These are phyloP conservation scores for Apantesis nais DNA, from an alignment of 2,888 invertebrate genomes.

Conservation along the genomic window DNA sequence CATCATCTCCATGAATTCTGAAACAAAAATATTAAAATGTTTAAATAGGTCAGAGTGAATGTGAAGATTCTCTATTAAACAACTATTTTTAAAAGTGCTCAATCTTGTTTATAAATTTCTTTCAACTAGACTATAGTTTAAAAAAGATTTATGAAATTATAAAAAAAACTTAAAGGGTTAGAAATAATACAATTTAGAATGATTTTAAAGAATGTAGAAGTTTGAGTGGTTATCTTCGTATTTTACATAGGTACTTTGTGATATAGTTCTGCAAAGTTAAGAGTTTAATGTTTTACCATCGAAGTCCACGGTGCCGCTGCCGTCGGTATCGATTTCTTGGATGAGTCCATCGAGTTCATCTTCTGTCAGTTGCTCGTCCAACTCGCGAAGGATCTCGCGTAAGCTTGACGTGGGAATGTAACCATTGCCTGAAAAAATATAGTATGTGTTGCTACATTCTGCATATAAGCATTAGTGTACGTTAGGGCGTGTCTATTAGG, in stretches of 20 bases:
- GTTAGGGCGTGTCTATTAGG: no score
- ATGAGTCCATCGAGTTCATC: conserved; percentile 98
- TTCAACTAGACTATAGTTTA: not conserved
- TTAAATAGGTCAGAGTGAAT: conserved; percentile 4
- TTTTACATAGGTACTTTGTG: not conserved
- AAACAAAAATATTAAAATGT: conserved; percentile 71
- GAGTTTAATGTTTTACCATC: conserved; percentile 89
- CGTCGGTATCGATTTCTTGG: conserved; percentile 98
- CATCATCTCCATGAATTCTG: conserved; percentile 99
- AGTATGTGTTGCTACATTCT: not conserved
- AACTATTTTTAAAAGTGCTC: not conserved
- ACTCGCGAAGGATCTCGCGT: conserved; percentile 96
- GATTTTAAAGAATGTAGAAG: not conserved
- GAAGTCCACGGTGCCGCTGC: conserved; percentile 99
- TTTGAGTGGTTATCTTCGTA: not conserved
- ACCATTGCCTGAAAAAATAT: conserved; percentile 88
- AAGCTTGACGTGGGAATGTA: conserved; percentile 97
- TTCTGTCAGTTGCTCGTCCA: conserved; percentile 98
- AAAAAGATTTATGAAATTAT: not conserved
- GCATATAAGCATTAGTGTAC: not conserved
- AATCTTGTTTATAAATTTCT: not conserved
- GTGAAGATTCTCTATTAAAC: not conserved
- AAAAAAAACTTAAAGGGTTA: not conserved
- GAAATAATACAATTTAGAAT: not conserved
- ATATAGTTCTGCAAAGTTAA: not conserved